Evolutionary conservation across 2,797 vertebrate genomes (phyloP).

Genomic region (Pristis pectinata): DNA sequence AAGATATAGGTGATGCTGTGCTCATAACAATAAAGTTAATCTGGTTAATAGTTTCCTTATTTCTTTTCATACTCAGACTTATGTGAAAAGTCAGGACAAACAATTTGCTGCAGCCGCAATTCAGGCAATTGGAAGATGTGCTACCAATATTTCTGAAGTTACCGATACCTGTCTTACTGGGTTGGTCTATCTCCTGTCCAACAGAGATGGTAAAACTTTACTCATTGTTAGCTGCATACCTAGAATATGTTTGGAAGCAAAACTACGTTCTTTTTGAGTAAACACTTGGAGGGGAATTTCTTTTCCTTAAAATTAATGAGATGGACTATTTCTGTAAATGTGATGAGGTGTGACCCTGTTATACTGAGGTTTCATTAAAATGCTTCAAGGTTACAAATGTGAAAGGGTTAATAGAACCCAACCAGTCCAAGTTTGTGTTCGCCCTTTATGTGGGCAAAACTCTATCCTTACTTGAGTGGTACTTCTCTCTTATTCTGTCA

Average conservation of each 20-base stretch:
- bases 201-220: slow-evolving; percentile 77
- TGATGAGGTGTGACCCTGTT: too few relatives aligned
- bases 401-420: background rate
- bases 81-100: slow-evolving; percentile 95
- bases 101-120: slow-evolving; percentile 89
- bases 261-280: background rate
- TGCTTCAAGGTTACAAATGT: background rate
- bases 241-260: background rate
- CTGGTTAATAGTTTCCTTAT: background rate
- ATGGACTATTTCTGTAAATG: background rate
- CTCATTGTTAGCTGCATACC: background rate
- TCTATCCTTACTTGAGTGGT: background rate
- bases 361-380: background rate
- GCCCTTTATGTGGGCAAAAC: background rate
- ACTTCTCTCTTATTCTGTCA: too few relatives aligned
- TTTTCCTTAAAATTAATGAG: slow-evolving; percentile 1
- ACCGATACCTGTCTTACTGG: slow-evolving; percentile 89
- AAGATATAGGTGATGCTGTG: background rate
- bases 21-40: background rate
- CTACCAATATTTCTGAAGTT: slow-evolving; percentile 87
- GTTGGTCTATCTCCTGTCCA: slow-evolving; percentile 86
- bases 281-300: background rate
- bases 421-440: too few relatives aligned
- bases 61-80: slow-evolving; percentile 68
- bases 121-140: slow-evolving; percentile 90